phyloP scores from a whole-genome alignment of 2,888 invertebrate species.

The Glyphotaelius pellucidus region DNA sequence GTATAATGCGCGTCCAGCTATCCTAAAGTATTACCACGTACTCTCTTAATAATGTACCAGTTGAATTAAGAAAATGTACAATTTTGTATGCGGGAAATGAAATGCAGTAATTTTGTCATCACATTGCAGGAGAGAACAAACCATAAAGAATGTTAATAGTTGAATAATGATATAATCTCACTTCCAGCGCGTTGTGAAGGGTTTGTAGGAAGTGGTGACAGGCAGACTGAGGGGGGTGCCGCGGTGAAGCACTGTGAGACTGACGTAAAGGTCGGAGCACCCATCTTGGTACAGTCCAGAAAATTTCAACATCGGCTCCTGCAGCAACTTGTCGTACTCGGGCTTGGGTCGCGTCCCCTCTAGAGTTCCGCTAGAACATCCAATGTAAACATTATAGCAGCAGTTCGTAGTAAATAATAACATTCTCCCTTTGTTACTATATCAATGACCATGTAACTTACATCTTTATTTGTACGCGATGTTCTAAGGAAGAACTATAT shows the following conservation, averaged over 20 bases:
- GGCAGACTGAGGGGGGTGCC: slow-evolving; percentile 90
- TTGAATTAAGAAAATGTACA: background rate
- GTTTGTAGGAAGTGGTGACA: slow-evolving; percentile 93
- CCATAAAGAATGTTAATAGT: background rate
- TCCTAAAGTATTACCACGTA: too few relatives aligned
- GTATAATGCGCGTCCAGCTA: too few relatives aligned
- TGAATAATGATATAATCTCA: slow-evolving; percentile 72
- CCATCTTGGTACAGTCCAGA: slow-evolving; percentile 92
- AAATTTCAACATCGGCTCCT: slow-evolving; percentile 93
- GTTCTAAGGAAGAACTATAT: slow-evolving; percentile 93
- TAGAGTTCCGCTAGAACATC: slow-evolving; percentile 87
- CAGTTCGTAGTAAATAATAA: slow-evolving; percentile 34
- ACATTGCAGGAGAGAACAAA: background rate
- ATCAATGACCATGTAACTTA: slow-evolving; percentile 72
- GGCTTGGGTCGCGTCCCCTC: slow-evolving; percentile 93
- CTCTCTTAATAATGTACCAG: slow-evolving; percentile 58
- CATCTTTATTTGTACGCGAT: slow-evolving; percentile 95
- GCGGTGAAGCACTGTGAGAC: slow-evolving; percentile 90
- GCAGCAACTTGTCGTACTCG: slow-evolving; percentile 90
- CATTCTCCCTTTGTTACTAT: background rate
- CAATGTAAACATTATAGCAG: slow-evolving; percentile 27
- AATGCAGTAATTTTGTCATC: background rate
- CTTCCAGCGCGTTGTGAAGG: slow-evolving; percentile 96
- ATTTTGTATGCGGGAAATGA: too few relatives aligned
- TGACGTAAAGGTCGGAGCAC: slow-evolving; percentile 92